Base-by-base conservation (phyloP, 2,113 vertebrate genomes). In the Colius striatus region DNA sequence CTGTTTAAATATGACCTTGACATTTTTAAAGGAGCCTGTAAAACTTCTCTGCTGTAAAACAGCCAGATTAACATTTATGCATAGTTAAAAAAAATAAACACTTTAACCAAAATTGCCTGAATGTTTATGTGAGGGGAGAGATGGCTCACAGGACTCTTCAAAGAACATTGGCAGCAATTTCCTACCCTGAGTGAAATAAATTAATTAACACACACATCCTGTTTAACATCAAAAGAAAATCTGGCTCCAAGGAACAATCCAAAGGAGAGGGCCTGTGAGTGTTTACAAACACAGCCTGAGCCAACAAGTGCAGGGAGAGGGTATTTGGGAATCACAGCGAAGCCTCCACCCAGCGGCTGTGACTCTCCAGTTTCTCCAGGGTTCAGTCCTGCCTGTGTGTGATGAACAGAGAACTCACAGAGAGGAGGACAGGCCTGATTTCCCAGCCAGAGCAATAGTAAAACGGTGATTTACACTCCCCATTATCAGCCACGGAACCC, bases 131-230 rank as follows among this genome's bases (percentile, higher is more conserved):
- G 11, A 86, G n/a, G 60, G 53, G n/a, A 90, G 67, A 95, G 68
- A 91, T 45, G 47, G 92, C 62, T 93, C 84, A 66, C 68, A 76
- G 71, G 78, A 90, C 68, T 96, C 90, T 84, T 94, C 67, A 92
- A 92, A 78, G 77, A 95, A 87, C 78, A 92, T 26, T 93, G 92
- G 93, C 92, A 92, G 87, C 77, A 76, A 88, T 92, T 88, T 90
- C 92, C 67, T 93, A 95, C 50, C 53, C 61, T 21, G 47, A 89
- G 53, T 84, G 91, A 86, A 96, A 95, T 66, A 87, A 97, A 96
- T 97, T 80, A 96, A 95, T 96, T 94, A 92, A 75, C 87, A 89
- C 73, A 93, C 54, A 89, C 81, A 96, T 96, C 94, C 95, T 96
- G 92, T 91, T 96, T 76, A 77, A 95, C 90, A 92, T 97, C 84